phyloP scores from a whole-genome alignment of 92 coral and sea anemone species.

The Siderastrea siderea region DNA sequence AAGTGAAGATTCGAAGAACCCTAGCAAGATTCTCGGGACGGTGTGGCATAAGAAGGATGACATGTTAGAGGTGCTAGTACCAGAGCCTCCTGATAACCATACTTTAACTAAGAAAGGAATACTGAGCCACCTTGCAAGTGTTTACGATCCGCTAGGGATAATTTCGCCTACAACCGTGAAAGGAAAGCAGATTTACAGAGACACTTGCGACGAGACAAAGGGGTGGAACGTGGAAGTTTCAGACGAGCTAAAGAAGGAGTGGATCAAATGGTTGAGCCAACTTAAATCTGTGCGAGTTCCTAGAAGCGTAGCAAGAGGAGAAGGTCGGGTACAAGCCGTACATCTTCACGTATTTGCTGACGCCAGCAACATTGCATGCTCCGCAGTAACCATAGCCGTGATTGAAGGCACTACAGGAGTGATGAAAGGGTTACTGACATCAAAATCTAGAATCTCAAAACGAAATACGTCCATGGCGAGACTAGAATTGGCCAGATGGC shows the following conservation, averaged over 20 bases:
- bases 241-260: constrained; percentile 3
- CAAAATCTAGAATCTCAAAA: constrained; percentile 80
- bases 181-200: constrained; percentile 70
- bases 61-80: constrained; percentile 36
- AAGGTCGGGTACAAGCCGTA: constrained; percentile 34
- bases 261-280: constrained; percentile 70
- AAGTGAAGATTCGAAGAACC: constrained; percentile 49
- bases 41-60: constrained; percentile 63
- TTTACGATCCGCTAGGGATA: constrained; percentile 72
- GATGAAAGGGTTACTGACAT: constrained; percentile 72
- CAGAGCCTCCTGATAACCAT: not conserved
- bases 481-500: constrained; percentile 80
- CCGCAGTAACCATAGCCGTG: constrained; percentile 70
- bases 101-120: constrained; percentile 59
- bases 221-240: constrained; percentile 68
- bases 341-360: constrained; percentile 78
- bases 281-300: constrained; percentile 68
- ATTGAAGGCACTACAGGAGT: constrained; percentile 59
- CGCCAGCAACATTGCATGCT: constrained; percentile 77
- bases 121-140: constrained; percentile 63
- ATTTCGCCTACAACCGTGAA: constrained; percentile 64
- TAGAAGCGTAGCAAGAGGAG: constrained; percentile 43
- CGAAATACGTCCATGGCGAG: constrained; percentile 77
- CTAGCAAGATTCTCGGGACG: constrained; percentile 68
- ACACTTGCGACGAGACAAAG: constrained; percentile 63